Evolutionary conservation across 2,888 invertebrate species (phyloP).

Genomic region (Acanthococcus lagerstroemiae): DNA sequence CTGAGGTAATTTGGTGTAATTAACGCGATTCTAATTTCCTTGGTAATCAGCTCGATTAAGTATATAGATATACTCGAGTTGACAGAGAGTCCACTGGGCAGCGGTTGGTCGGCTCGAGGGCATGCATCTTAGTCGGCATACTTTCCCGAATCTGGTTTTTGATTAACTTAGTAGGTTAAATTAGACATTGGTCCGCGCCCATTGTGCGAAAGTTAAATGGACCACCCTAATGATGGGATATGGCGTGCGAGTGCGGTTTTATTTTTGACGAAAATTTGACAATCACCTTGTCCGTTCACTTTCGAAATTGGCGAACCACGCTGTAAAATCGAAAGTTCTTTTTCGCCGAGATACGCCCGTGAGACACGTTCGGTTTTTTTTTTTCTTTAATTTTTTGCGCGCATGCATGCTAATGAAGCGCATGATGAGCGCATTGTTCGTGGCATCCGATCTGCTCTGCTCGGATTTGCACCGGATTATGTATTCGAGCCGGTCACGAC

Average conservation of each 20-base stretch:
- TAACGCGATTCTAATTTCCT: too few relatives aligned
- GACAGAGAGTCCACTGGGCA: neutral
- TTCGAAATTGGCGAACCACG: conserved; percentile 12
- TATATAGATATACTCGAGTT: neutral
- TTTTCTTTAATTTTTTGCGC: too few relatives aligned
- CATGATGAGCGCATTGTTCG: neutral
- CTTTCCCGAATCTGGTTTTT: neutral
- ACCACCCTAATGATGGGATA: neutral
- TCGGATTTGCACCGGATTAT: neutral
- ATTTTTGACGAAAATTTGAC: conserved; percentile 2
- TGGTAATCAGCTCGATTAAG: neutral
- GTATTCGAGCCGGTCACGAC: neutral
- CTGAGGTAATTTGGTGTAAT: too few relatives aligned
- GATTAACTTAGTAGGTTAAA: neutral
- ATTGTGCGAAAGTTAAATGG: neutral
- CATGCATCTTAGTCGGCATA: neutral
- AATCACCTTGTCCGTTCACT: conserved; percentile 16
- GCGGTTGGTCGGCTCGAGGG: neutral
- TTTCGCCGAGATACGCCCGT: too few relatives aligned
- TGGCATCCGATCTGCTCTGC: neutral
- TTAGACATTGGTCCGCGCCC: neutral
- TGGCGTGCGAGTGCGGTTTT: neutral
- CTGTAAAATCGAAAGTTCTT: conserved; percentile 20
- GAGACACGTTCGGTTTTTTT: too few relatives aligned
- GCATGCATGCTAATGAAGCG: neutral